These are phyloP conservation scores for Achroia grisella DNA, from an alignment of 1,140 invertebrate genomes.

Conservation along the genomic window DNA sequence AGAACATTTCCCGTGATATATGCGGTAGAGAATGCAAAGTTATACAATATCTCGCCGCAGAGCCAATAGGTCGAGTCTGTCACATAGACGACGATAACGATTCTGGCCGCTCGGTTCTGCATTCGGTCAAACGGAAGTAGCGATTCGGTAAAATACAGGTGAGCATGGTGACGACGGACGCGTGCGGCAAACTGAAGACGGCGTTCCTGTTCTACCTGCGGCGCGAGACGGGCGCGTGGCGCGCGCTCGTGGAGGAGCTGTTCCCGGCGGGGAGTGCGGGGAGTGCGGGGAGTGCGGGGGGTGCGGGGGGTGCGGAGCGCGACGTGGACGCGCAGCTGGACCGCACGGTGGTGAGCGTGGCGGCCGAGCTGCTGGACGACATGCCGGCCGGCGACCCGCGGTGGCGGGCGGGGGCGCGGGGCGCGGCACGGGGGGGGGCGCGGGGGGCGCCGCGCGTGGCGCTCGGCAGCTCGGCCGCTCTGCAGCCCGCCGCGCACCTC, in stretches of 20 bases:
- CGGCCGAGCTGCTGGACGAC: conserved; percentile 89
- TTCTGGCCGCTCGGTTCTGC: too few relatives aligned
- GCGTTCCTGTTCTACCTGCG: conserved; percentile 84
- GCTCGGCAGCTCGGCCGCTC: conserved; percentile 79
- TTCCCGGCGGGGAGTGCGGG: conserved; percentile 75
- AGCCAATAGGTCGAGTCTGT: too few relatives aligned
- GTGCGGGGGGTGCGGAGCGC: conserved; percentile 23
- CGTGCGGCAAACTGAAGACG: conserved; percentile 79
- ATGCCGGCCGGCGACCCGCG: conserved; percentile 91
- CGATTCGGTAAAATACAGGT: conserved; percentile 23
- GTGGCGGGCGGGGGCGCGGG: conserved; percentile 67
- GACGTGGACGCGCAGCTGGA: conserved; percentile 78
- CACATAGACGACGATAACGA: too few relatives aligned
- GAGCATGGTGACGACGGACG: conserved; percentile 33
- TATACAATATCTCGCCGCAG: too few relatives aligned
- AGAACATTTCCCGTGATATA: too few relatives aligned
- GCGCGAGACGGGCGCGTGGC: conserved; percentile 73
- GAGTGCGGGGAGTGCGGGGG: too few relatives aligned
- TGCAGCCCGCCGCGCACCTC: conserved; percentile 88
- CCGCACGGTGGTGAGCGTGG: conserved; percentile 81
- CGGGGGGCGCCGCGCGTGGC: conserved; percentile 35
- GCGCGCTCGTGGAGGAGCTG: conserved; percentile 78
- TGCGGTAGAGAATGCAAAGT: too few relatives aligned
- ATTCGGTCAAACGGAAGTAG: too few relatives aligned
- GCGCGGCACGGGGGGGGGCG: conserved; percentile 17